phyloP scores from a whole-genome alignment of 2,888 invertebrate species.

The Galerucella pusilla region DNA sequence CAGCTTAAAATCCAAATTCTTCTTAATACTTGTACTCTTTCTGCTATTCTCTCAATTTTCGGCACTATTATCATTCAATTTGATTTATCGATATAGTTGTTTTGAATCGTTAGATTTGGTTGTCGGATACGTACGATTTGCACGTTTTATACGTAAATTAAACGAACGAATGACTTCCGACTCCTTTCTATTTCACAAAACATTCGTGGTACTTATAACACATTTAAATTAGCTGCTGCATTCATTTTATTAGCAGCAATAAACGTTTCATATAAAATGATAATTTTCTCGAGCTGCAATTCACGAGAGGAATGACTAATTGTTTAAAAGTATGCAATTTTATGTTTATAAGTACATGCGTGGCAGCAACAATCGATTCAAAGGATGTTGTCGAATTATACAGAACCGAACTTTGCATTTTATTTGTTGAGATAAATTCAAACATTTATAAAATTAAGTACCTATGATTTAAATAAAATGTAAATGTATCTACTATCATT shows the following conservation, averaged over 20 bases:
- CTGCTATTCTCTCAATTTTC: background rate
- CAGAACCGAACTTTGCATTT: conserved; percentile 3
- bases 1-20: background rate
- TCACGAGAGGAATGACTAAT: conserved; percentile 19
- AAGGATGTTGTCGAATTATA: conserved; percentile 6
- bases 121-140: background rate
- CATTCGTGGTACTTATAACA: conserved; percentile 2
- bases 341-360: conserved; percentile 18
- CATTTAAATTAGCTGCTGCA: background rate
- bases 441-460: too few species aligned
- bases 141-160: background rate
- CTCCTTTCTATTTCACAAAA: background rate
- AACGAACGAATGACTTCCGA: background rate
- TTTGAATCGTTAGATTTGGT: background rate
- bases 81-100: background rate
- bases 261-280: conserved; percentile 19
- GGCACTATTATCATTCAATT: background rate
- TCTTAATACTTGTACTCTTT: background rate
- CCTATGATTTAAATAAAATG: too few species aligned
- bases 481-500: too few species aligned
- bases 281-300: conserved; percentile 13
- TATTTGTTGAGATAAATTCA: background rate
- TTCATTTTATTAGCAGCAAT: background rate
- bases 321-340: conserved; percentile 17
- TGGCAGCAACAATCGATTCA: conserved; percentile 10